These are phyloP conservation scores for Cheilosia vernalis DNA, from an alignment of 2,888 invertebrate species.

Conservation along the genomic window DNA sequence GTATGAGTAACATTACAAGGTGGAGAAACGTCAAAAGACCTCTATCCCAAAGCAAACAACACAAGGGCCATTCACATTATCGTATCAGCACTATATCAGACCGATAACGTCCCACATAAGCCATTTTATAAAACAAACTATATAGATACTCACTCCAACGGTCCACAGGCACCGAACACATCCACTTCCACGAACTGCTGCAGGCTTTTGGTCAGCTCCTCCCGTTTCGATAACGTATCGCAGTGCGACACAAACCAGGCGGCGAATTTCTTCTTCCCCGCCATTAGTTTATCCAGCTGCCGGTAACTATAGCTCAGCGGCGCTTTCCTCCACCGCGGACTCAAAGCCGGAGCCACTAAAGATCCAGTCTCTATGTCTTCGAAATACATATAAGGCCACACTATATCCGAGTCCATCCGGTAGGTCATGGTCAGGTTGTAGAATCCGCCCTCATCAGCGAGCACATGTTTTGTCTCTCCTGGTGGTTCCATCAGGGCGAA, in stretches of 20 bases:
- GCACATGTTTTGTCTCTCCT: slow-evolving; percentile 81
- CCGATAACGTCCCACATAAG: not conserved
- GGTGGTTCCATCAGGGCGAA: slow-evolving; percentile 84
- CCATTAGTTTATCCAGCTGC: slow-evolving; percentile 73
- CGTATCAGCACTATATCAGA: no score
- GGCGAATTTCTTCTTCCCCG: slow-evolving; percentile 84
- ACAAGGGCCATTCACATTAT: no score
- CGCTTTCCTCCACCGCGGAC: slow-evolving; percentile 79
- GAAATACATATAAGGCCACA: slow-evolving; percentile 83
- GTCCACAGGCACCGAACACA: slow-evolving; percentile 87
- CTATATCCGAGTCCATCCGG: slow-evolving; percentile 84
- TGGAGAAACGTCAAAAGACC: no score
- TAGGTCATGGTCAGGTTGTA: slow-evolving; percentile 86
- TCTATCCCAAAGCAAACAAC: no score
- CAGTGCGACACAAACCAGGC: slow-evolving; percentile 86
- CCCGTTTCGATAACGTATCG: slow-evolving; percentile 83
- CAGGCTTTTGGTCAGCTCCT: slow-evolving; percentile 84
- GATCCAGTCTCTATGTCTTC: slow-evolving; percentile 78
- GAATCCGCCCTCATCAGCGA: slow-evolving; percentile 82
- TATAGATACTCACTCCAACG: slow-evolving; percentile 79
- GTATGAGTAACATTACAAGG: no score
- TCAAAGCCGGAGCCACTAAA: slow-evolving; percentile 78
- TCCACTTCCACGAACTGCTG: slow-evolving; percentile 85
- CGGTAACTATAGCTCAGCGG: slow-evolving; percentile 76
- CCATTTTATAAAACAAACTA: not conserved